These are phyloP conservation scores for Eulemur albifrons DNA, from an alignment of 2,797 vertebrate genomes.

Conservation along the genomic window DNA sequence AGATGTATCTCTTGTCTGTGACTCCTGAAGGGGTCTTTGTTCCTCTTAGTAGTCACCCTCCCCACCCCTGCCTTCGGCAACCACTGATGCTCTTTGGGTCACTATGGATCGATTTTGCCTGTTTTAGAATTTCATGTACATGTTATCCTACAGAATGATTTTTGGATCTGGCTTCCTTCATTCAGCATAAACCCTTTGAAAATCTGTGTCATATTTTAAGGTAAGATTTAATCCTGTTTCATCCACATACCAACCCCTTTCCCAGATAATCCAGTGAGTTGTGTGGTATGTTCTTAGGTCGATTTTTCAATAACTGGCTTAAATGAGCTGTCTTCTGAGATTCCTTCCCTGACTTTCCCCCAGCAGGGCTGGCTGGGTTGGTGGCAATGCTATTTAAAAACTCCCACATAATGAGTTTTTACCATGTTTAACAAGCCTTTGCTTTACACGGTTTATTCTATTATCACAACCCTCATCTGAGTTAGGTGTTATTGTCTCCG, in stretches of 20 bases:
- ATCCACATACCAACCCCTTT: neutral
- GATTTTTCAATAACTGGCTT: neutral
- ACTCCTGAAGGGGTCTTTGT: fast-evolving
- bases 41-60: neutral
- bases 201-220: neutral
- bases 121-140: neutral
- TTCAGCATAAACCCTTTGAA: neutral
- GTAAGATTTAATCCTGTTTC: neutral
- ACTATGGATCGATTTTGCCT: neutral
- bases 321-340: neutral
- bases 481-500: neutral
- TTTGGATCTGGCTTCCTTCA: neutral
- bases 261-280: neutral
- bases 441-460: neutral
- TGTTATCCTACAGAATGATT: neutral
- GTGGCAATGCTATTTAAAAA: neutral
- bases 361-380: neutral
- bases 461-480: neutral
- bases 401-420: neutral
- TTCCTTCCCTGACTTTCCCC: neutral
- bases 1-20: neutral
- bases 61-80: neutral
- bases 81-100: neutral
- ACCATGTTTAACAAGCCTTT: neutral
- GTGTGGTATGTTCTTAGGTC: fast-evolving